Percentiles rank a stretch among this genome's conserved stretches.
phyloP scores from a whole-genome alignment of 1,140 invertebrate genomes.

The Neodiprion fabricii region DNA sequence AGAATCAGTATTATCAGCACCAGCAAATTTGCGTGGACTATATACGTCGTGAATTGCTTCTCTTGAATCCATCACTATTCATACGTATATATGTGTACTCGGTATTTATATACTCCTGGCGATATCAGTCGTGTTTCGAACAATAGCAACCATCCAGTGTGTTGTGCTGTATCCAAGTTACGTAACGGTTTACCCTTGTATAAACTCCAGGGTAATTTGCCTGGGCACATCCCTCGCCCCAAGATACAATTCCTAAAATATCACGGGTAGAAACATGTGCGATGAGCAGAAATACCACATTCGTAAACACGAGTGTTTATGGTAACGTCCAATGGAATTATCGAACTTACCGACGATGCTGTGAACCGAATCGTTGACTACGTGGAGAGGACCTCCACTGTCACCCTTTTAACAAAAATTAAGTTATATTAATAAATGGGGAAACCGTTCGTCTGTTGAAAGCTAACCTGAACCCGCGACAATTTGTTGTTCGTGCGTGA shows the following conservation, averaged over 20 bases:
- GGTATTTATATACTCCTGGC: not conserved
- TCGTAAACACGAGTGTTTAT: not conserved
- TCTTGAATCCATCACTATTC: not conserved
- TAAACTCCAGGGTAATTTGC: constrained; percentile 87
- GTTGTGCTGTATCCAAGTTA: constrained; percentile 75
- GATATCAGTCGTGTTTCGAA: constrained; percentile 27
- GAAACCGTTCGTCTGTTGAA: too few species aligned
- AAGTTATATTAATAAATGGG: not conserved
- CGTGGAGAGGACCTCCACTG: constrained; percentile 72
- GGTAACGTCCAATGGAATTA: not conserved
- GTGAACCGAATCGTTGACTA: constrained; percentile 55
- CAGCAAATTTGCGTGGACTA: not conserved
- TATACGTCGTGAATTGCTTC: not conserved
- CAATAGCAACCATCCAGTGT: constrained; percentile 75
- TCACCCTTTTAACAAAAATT: constrained; percentile 62
- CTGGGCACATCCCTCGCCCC: constrained; percentile 82
- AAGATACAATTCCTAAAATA: constrained; percentile 72
- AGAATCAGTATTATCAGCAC: not conserved
- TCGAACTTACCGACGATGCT: constrained; percentile 62
- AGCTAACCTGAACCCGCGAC: too few species aligned
- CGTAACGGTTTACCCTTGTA: constrained; percentile 77
- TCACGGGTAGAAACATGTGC: not conserved
- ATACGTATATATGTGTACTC: not conserved
- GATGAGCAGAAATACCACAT: not conserved
- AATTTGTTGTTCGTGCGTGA: too few species aligned